Base-by-base conservation (phyloP, 2,888 invertebrate species). In the Hypomecis atomaria region DNA sequence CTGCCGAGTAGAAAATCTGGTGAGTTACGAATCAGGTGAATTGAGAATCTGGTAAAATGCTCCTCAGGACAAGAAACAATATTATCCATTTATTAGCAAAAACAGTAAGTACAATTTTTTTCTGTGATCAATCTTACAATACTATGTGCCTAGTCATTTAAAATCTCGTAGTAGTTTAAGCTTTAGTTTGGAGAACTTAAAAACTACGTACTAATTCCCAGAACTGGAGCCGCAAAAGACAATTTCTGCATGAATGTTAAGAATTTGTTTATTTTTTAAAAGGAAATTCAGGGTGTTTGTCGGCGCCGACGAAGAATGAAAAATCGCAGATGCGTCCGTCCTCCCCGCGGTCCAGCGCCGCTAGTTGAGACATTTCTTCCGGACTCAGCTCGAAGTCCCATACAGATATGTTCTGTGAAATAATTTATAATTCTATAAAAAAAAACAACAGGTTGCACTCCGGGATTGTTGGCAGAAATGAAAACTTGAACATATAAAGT, bases 231-330 rank as follows among this genome's bases (percentile, higher is more conserved):
- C 5, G 40, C 10, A 11, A 44, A 44, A 44, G 3, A 44, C 9
- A 13, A n/a, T 5, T 33, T 6, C n/a, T 40, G 33, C 6, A 56
- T 42, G 38, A 7, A 11, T 38, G 8, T n/a, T 8, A 9, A 9
- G 10, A n/a, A 10, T 13, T 9, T 33, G 5, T 53, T 56, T 81
- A 84, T 67, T 89, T 92, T 76, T 93, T 93, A 76, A 96, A 96
- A 0, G 96, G 96, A 79, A 94, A 96, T 80, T 96, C 96, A 0
- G 96, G 95, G 81, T 96, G 96, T 38, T 93, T 93, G n/a, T 94
- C 88, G 37, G 94, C 82, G 54, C 96, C 97, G 56, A 90, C 88
- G 73, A 96, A 95, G 79, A 95, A 95, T 23, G 83, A 75, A 82
- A 97, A 97, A 84, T 96, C 95, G 72, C 96, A 94, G 66, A 97